These are phyloP conservation scores for Dryobotodes eremita DNA, from an alignment of 2,888 invertebrate genomes.

Conservation along the genomic window DNA sequence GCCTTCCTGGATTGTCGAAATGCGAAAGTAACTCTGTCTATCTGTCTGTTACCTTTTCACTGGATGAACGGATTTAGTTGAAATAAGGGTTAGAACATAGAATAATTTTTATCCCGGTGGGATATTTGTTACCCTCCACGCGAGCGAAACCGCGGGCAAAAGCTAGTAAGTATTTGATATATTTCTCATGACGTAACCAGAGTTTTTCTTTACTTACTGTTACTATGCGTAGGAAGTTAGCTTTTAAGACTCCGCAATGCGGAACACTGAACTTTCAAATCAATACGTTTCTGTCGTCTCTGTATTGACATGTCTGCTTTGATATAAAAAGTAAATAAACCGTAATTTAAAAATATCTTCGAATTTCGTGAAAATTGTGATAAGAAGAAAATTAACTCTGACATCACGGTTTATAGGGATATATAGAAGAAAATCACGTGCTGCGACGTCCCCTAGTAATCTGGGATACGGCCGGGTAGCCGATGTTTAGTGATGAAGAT, in stretches of 20 bases:
- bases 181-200: neutral
- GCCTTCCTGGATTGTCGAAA: neutral
- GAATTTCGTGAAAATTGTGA: neutral
- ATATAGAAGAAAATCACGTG: neutral
- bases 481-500: neutral
- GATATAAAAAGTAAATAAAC: neutral
- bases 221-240: neutral
- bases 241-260: constrained; percentile 31
- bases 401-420: neutral
- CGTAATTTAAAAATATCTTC: neutral
- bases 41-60: neutral
- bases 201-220: constrained; percentile 3
- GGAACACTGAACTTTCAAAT: constrained; percentile 24
- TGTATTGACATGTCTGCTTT: neutral
- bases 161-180: neutral
- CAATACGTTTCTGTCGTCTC: constrained; percentile 16
- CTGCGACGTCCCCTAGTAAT: neutral
- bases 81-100: neutral
- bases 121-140: neutral
- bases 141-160: neutral
- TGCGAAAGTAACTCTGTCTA: neutral
- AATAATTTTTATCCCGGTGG: neutral
- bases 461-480: no score
- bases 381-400: neutral
- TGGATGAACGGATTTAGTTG: neutral